Conservation (phyloP, 2,888 invertebrate species). For the Drosophila maculinotata region DNA sequence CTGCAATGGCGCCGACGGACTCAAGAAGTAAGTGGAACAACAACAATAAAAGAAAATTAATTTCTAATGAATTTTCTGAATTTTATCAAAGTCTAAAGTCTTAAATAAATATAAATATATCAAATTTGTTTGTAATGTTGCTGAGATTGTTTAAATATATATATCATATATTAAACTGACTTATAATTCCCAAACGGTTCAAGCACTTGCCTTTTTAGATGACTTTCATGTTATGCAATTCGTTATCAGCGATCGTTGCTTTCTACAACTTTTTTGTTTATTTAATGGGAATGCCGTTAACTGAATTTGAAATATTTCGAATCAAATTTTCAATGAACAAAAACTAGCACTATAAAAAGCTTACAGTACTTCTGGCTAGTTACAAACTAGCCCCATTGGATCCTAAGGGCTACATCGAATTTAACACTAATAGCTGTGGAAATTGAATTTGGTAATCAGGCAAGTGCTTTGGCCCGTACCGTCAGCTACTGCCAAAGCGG, state of each 20-base stretch:
- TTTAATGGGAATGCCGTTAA: no score
- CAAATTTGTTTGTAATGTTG: no score
- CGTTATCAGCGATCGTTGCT: no score
- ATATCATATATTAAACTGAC: no score
- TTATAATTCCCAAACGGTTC: neutral
- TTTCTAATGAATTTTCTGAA: no score
- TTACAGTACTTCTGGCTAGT: constrained; percentile 1
- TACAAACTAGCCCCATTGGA: constrained; percentile 17
- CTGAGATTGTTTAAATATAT: no score
- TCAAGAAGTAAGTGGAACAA: constrained; percentile 83
- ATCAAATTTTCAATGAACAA: neutral
- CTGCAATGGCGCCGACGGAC: constrained; percentile 83
- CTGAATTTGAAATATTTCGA: neutral
- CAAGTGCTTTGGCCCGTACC: constrained; percentile 38
- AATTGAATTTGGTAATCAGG: constrained; percentile 66
- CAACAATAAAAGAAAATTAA: no score
- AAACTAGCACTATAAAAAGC: constrained; percentile 4
- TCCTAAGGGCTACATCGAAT: constrained; percentile 19
- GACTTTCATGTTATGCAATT: neutral
- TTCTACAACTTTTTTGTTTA: no score
- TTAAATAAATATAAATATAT: no score
- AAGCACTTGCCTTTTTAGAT: neutral
- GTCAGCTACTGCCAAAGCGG: constrained; percentile 10
- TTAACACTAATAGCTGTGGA: constrained; percentile 48
- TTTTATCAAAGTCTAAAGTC: neutral